phyloP scores from a whole-genome alignment of 2,113 vertebrate species.

The Brachyistius frenatus region DNA sequence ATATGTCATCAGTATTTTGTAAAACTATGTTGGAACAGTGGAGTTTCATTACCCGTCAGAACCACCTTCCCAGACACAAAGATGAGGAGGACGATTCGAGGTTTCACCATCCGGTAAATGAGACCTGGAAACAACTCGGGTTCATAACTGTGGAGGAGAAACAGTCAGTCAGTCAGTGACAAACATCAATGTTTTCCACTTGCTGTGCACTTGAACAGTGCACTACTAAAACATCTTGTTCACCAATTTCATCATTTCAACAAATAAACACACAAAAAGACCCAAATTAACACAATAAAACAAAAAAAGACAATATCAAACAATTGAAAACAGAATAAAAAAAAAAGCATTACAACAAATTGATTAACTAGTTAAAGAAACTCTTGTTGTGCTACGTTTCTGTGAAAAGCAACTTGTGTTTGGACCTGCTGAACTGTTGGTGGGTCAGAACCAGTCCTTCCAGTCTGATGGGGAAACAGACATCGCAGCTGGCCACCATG shows the following conservation, averaged over 20 bases:
- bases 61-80: constrained; percentile 99
- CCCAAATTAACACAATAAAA: background rate
- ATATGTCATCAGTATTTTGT: no score
- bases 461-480: constrained; percentile 93
- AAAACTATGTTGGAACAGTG: background rate
- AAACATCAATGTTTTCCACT: no score
- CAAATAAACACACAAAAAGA: background rate
- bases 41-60: constrained; percentile 87
- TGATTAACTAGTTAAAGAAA: background rate
- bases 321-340: no score
- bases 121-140: constrained; percentile 98
- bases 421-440: constrained; percentile 94
- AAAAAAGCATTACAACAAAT: no score
- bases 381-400: constrained; percentile 1
- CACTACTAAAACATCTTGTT: no score
- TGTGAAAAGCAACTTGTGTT: no score
- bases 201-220: no score
- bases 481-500: constrained; percentile 98
- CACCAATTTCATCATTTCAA: no score
- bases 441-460: constrained; percentile 94
- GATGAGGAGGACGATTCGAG: constrained; percentile 95
- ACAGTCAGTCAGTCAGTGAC: background rate
- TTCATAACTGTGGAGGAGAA: constrained; percentile 88
- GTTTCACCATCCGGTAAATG: constrained; percentile 98
- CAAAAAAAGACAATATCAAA: no score